Conservation (phyloP, 2,113 vertebrate species). For the Arizona elegans region DNA sequence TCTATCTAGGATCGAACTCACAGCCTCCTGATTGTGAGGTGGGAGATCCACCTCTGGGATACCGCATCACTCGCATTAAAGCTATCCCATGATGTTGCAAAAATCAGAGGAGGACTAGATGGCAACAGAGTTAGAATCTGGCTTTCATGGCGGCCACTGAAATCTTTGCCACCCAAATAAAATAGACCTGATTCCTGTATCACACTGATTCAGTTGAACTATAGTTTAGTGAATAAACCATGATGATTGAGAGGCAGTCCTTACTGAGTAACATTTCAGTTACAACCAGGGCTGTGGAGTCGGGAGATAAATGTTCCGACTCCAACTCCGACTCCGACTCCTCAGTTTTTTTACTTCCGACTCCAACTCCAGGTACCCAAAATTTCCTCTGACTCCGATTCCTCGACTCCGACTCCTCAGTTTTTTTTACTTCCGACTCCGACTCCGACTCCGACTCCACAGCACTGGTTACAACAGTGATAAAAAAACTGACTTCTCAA, state of each 20-base stretch:
- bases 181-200: background rate
- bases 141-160: background rate
- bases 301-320: too few relatives aligned
- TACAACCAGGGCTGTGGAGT: too few relatives aligned
- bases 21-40: too few relatives aligned
- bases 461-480: background rate
- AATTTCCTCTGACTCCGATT: too few relatives aligned
- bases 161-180: background rate
- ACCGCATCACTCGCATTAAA: background rate
- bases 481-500: background rate
- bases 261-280: background rate
- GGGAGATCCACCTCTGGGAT: too few relatives aligned
- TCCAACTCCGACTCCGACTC: too few relatives aligned
- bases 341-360: too few relatives aligned
- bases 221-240: background rate
- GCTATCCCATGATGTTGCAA: background rate
- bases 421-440: too few relatives aligned
- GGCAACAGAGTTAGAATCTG: background rate
- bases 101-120: background rate
- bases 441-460: too few relatives aligned
- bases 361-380: too few relatives aligned
- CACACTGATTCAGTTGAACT: background rate
- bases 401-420: too few relatives aligned
- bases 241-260: background rate
- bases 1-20: too few relatives aligned